These are phyloP conservation scores for Drosophila mayaguana DNA, from an alignment of 2,888 invertebrate species.

Conservation along the genomic window DNA sequence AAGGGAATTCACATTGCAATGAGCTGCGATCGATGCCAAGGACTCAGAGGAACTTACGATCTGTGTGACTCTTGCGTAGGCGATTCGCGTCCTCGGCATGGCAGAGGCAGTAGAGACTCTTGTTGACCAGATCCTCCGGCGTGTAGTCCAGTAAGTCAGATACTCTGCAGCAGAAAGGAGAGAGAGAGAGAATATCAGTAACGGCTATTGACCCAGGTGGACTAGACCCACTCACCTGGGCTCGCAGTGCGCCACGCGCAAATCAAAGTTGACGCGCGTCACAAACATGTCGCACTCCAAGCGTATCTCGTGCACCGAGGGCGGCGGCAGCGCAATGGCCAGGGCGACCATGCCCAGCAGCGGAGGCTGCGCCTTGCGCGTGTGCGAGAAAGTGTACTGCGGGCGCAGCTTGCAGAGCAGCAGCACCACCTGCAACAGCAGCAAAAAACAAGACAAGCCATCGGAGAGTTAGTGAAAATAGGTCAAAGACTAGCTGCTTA, in stretches of 20 bases:
- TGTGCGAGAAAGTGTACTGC: slow-evolving; percentile 96
- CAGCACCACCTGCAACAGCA: slow-evolving; percentile 91
- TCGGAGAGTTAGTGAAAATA: background rate
- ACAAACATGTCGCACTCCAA: slow-evolving; percentile 98
- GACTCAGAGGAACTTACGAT: slow-evolving; percentile 91
- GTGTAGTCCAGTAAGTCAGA: slow-evolving; percentile 96
- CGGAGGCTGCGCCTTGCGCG: slow-evolving; percentile 94
- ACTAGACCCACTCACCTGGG: slow-evolving; percentile 89
- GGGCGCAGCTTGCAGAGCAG: slow-evolving; percentile 96
- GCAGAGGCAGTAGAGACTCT: slow-evolving; percentile 96
- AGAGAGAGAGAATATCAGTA: background rate
- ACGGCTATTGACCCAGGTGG: accelerated
- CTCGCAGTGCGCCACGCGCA: slow-evolving; percentile 98
- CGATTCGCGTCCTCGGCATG: slow-evolving; percentile 98
- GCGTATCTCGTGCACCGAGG: slow-evolving; percentile 98
- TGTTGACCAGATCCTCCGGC: slow-evolving; percentile 96
- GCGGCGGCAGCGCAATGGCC: slow-evolving; percentile 98
- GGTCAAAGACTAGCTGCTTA: background rate
- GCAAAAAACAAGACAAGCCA: background rate
- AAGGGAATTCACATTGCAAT: background rate
- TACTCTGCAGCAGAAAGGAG: slow-evolving; percentile 87
- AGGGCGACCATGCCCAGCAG: slow-evolving; percentile 97
- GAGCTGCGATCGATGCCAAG: background rate
- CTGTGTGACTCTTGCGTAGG: slow-evolving; percentile 96
- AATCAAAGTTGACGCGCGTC: slow-evolving; percentile 97